Base-by-base conservation (phyloP, 2,888 invertebrate species). In the Notocelia uddmanniana region DNA sequence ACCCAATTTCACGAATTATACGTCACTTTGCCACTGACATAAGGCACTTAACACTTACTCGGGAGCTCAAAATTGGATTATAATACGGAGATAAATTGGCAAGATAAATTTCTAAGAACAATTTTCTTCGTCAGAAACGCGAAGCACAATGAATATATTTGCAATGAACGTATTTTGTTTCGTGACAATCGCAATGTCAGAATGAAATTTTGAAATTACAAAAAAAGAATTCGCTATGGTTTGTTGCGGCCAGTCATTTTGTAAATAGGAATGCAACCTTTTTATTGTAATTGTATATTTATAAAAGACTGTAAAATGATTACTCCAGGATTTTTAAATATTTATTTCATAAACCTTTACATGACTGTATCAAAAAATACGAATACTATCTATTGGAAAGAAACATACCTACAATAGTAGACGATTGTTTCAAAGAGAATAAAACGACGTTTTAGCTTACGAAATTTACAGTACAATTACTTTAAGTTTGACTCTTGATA, bases 21-120 rank as follows among this genome's bases (percentile, higher is more conserved):
- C 72, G 72, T 72, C 72, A 72, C 72, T 72, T 72, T 62, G 67
- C 69, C 67, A 72, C 62, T 72, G 72, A 72, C 72, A 72, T 72
- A 67, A 60, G 71, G 66, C 71, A 71, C 71, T 71, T 62, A 31
- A 71, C 71, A 67, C 60, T 64, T 69, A 64, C 57, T 60, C 52
- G 8, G 8, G 58, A 52, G 63, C 55, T 45, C 45, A 45, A 52
- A 64, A 64, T 37, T 64, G 11, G 19, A 60, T 67, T 66, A 45
- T 41, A 62, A 15, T 62, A 15, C 23, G 26, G 45, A n/a, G 68
- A 37, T 48, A 55, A 62, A 57, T 60, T 62, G 48, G 19, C 10
- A 60, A 59, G 54, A 58, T 26, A 66, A 37, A 54, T 55, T 48
- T 60, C 21, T 13, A 19, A 59, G 57, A 50, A 60, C 26, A 62